These are phyloP conservation scores for Phataginus tricuspis DNA, from an alignment of 2,797 vertebrate species.

Conservation along the genomic window DNA sequence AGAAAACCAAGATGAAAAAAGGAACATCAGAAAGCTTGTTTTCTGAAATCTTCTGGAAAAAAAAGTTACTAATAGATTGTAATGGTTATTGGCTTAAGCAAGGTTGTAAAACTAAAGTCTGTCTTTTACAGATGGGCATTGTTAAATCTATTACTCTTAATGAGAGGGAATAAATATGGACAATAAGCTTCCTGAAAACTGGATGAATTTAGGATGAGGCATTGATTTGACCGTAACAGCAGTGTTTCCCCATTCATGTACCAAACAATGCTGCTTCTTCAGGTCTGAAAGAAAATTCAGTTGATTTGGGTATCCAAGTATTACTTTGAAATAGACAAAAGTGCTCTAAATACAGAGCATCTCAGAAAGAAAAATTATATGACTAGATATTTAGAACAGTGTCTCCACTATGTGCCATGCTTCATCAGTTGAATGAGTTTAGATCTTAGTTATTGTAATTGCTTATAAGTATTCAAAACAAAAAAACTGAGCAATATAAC, in stretches of 20 bases:
- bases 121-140: conserved; percentile 27
- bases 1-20: not conserved
- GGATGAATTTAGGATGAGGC: not conserved
- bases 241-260: not conserved
- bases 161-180: not conserved
- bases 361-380: not conserved
- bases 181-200: not conserved
- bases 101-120: conserved; percentile 44
- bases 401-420: not conserved
- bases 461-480: conserved; percentile 63
- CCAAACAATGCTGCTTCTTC: conserved; percentile 32
- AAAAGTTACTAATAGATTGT: not conserved
- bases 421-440: conserved; percentile 69
- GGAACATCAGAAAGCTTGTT: not conserved
- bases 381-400: conserved; percentile 39
- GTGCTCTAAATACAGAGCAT: not conserved
- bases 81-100: not conserved
- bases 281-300: not conserved
- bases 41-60: conserved; percentile 18
- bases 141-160: conserved; percentile 16
- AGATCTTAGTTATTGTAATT: conserved; percentile 63
- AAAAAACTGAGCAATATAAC: conserved; percentile 65
- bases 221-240: not conserved
- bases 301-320: not conserved
- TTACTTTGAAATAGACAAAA: not conserved